A percentile compares a stretch with the other conserved stretches of the same genome.
These are phyloP conservation scores for Harmothoe impar DNA, from an alignment of 2,888 invertebrate species.

Conservation along the genomic window DNA sequence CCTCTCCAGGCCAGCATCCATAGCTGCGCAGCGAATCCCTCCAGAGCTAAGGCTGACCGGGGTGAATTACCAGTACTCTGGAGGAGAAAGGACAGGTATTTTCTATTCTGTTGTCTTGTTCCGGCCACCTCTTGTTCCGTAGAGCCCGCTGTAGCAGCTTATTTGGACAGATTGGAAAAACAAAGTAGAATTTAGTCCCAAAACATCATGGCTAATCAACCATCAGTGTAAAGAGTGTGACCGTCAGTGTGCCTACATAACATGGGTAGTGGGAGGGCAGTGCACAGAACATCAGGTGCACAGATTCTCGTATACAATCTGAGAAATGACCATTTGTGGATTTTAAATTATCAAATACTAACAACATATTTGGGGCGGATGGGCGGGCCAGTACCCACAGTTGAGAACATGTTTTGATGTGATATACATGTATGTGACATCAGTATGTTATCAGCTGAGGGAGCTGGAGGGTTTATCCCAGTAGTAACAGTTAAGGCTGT, in stretches of 20 bases:
- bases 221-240: too few relatives aligned
- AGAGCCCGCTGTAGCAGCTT: neutral
- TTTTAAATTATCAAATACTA: too few relatives aligned
- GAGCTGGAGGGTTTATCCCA: slow-evolving; percentile 6
- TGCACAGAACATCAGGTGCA: slow-evolving; percentile 16
- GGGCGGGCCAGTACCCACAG: neutral
- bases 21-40: neutral
- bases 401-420: neutral
- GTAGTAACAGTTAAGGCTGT: neutral
- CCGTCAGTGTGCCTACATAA: neutral
- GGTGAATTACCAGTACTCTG: neutral
- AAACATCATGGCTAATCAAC: too few relatives aligned
- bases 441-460: neutral
- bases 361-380: neutral
- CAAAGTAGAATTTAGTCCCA: too few relatives aligned
- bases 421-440: too few relatives aligned
- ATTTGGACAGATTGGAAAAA: too few relatives aligned
- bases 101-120: slow-evolving; percentile 7
- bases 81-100: neutral
- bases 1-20: neutral
- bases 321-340: too few relatives aligned
- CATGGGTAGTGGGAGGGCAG: slow-evolving; percentile 21
- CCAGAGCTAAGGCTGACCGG: neutral
- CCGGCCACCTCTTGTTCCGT: neutral
- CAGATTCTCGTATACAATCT: neutral